Evolutionary conservation across 2,113 vertebrate species (phyloP).

Genomic region (Coryphaenoides rupestris): DNA sequence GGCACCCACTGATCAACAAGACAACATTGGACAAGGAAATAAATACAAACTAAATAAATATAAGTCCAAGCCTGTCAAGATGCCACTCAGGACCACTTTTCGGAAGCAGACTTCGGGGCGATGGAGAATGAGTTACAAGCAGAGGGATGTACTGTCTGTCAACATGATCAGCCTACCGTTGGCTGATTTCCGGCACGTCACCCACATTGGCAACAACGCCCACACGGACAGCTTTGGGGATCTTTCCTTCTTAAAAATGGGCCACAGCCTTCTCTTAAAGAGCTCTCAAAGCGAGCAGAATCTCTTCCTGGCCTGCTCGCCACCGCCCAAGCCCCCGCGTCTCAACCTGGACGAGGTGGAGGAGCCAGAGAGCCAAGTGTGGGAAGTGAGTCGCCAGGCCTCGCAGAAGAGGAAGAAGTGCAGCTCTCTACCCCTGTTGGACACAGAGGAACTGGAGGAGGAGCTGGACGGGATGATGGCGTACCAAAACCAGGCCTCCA

Average conservation of each 20-base stretch:
- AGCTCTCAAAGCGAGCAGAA: slow-evolving; percentile 82
- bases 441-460: slow-evolving; percentile 39
- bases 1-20: not conserved
- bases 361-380: slow-evolving; percentile 28
- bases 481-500: slow-evolving; percentile 29
- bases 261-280: slow-evolving; percentile 60
- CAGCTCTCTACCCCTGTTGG: slow-evolving; percentile 69
- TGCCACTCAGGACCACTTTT: slow-evolving; percentile 63
- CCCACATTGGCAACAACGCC: slow-evolving; percentile 64
- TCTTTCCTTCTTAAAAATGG: slow-evolving; percentile 71
- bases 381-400: slow-evolving; percentile 10
- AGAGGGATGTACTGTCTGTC: slow-evolving; percentile 60
- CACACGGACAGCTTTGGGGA: slow-evolving; percentile 73
- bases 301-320: slow-evolving; percentile 73
- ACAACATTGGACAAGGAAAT: slow-evolving; percentile 14
- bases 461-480: slow-evolving; percentile 33
- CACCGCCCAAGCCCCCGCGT: slow-evolving; percentile 90
- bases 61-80: slow-evolving; percentile 36
- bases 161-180: slow-evolving; percentile 79
- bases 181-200: slow-evolving; percentile 73
- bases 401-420: slow-evolving; percentile 61
- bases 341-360: slow-evolving; percentile 79
- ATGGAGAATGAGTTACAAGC: slow-evolving; percentile 53
- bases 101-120: slow-evolving; percentile 51
- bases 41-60: slow-evolving; percentile 2